Percentiles rank a stretch among this genome's conserved stretches.
phyloP scores from a whole-genome alignment of 2,113 vertebrate species.

The Coturnix japonica region DNA sequence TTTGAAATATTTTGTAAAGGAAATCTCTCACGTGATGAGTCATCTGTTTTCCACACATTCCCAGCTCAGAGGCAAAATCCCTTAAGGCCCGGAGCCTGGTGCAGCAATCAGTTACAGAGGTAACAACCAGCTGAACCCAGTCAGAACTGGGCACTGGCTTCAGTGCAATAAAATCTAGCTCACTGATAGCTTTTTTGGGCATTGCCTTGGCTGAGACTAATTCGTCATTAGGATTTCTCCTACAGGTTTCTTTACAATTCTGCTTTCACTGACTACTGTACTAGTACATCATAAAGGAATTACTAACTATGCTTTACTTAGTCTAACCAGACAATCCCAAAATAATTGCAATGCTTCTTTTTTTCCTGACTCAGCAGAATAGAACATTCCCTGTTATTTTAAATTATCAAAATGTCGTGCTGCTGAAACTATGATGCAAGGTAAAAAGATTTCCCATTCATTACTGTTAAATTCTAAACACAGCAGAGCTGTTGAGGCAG shows the following conservation, averaged over 20 bases:
- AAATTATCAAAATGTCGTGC: neutral
- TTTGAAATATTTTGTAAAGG: neutral
- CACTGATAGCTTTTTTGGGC: neutral
- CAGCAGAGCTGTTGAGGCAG: neutral
- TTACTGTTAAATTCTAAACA: neutral
- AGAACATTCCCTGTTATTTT: neutral
- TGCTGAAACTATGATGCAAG: neutral
- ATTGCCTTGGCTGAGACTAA: neutral
- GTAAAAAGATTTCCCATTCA: neutral
- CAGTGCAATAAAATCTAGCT: neutral
- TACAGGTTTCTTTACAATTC: neutral
- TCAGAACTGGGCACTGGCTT: neutral
- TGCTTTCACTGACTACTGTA: neutral
- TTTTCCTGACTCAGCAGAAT: neutral
- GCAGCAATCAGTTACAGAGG: neutral
- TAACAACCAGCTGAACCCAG: neutral
- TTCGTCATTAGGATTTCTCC: neutral
- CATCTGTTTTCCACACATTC: constrained; percentile 19
- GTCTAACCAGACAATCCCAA: neutral
- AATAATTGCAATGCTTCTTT: neutral
- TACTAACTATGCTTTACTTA: neutral
- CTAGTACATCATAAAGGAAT: neutral
- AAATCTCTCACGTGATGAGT: neutral
- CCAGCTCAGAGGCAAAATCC: neutral
- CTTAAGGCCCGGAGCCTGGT: neutral